Evolutionary conservation across 2,113 vertebrate genomes (phyloP), one percentile per base, ranked within the genome.

Genomic region (Nothobranchius furzeri): DNA sequence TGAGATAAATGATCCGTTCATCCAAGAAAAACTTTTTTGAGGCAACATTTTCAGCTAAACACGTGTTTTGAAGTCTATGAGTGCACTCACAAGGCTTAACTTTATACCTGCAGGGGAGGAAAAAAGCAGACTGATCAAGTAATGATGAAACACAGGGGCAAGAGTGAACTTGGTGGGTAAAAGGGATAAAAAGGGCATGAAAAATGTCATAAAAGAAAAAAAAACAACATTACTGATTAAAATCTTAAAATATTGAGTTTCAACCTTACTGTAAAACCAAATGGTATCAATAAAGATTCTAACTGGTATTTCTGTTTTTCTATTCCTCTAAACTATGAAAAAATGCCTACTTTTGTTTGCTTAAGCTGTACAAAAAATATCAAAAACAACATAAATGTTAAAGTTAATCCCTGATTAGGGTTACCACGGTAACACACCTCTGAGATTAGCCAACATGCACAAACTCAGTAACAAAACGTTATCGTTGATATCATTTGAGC

Each of bases 81-180:
- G 36, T 36, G 47, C 15, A 30, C 15, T 6, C 43, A 35, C 53
- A 20, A 54, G 73, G 55, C 68, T 55, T 35, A 55, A 12, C 30
- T 75, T 79, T 70, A 64, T 68, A 75, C 62, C 73, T 68, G 65
- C 7, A 7, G 43, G 11, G 11, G 11, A 24, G 20, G 20, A 20
- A 50, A 67, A 76, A 73, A 69, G 51, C 57, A 77, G 35, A 60
- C 72, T 81, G 45, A 72, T 12, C 43, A 77, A 74, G 69, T 56
- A 66, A 17, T 83, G 80, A 83, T 85, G 78, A 81, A 83, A 83
- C 60, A 43, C 54, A 48, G 64, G 13, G 36, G 75, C 68, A 85
- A 83, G 59, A 58, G 64, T 61, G 52, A 67, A 58, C 24, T 68
- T 20, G 42, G 63, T 53, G 17, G 25, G 24, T 51, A 7, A n/a